Conservation (phyloP, 2,888 invertebrate genomes). For the Chaitophorus viminalis region DNA sequence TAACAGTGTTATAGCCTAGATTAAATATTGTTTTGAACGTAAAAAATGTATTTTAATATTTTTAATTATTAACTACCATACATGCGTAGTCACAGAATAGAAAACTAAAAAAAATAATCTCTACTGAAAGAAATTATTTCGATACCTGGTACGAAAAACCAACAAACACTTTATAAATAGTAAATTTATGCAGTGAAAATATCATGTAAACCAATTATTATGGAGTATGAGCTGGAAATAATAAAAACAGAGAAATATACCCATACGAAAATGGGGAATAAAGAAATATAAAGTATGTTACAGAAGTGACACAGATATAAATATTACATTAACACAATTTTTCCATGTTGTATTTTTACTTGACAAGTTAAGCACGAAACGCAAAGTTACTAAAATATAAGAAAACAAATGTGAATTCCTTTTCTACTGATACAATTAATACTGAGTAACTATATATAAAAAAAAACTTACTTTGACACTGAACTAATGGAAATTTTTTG, state of each 20-base stretch:
- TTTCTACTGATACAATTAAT: too few species aligned
- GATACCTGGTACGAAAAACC: neutral
- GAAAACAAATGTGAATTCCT: neutral
- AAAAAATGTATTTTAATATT: too few species aligned
- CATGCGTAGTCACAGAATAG: too few species aligned
- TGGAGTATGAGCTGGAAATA: neutral
- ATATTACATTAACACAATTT: slow-evolving; percentile 16
- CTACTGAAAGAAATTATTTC: neutral
- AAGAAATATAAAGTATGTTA: neutral
- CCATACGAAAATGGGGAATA: neutral
- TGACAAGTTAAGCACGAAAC: neutral
- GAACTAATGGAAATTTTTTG: too few species aligned
- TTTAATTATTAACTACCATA: too few species aligned
- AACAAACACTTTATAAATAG: neutral
- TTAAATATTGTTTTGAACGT: too few species aligned
- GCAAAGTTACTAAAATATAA: neutral
- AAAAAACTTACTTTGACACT: too few species aligned
- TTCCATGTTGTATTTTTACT: neutral
- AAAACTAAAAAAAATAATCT: too few species aligned
- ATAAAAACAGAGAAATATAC: neutral
- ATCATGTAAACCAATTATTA: neutral
- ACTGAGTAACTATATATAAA: too few species aligned
- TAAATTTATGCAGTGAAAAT: neutral
- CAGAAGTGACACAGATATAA: slow-evolving; percentile 24
- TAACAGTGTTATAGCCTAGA: too few species aligned